Percentiles rank a stretch among this genome's conserved stretches.
These are phyloP conservation scores for Bactericera cockerelli DNA, from an alignment of 1,140 invertebrate species.

Conservation along the genomic window DNA sequence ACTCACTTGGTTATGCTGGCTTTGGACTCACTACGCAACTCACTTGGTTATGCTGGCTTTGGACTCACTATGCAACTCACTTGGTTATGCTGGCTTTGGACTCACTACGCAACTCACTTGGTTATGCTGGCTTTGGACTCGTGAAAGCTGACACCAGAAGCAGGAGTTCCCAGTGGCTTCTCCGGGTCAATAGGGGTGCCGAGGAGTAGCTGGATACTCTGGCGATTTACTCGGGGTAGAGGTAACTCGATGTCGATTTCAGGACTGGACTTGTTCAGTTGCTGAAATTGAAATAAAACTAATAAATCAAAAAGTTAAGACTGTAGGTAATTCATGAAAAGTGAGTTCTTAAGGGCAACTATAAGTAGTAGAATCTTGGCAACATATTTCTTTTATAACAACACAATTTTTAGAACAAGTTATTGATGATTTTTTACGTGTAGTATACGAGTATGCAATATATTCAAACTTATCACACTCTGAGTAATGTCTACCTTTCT, in stretches of 20 bases:
- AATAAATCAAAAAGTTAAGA: constrained; percentile 5
- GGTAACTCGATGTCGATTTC: constrained; percentile 42
- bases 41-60: too few relatives aligned
- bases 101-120: too few relatives aligned
- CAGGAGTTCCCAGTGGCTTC: constrained; percentile 15
- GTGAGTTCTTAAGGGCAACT: constrained; percentile 10
- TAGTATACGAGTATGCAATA: too few relatives aligned
- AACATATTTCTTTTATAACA: constrained; percentile 25
- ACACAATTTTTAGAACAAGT: background rate
- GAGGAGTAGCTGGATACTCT: constrained; percentile 44
- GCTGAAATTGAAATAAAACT: constrained; percentile 25
- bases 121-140: constrained; percentile 23
- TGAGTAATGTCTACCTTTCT: too few relatives aligned
- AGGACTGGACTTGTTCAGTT: constrained; percentile 33
- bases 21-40: too few relatives aligned
- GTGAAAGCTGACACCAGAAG: constrained; percentile 28
- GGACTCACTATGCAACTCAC: too few relatives aligned
- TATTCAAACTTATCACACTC: too few relatives aligned
- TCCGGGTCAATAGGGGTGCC: constrained; percentile 27
- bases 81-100: too few relatives aligned
- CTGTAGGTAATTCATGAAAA: constrained; percentile 23
- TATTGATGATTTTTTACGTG: background rate
- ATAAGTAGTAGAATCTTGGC: constrained; percentile 26
- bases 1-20: too few relatives aligned
- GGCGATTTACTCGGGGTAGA: constrained; percentile 47